phyloP scores from a whole-genome alignment of 2,113 vertebrate genomes.

The Neodontobutis hainanensis region DNA sequence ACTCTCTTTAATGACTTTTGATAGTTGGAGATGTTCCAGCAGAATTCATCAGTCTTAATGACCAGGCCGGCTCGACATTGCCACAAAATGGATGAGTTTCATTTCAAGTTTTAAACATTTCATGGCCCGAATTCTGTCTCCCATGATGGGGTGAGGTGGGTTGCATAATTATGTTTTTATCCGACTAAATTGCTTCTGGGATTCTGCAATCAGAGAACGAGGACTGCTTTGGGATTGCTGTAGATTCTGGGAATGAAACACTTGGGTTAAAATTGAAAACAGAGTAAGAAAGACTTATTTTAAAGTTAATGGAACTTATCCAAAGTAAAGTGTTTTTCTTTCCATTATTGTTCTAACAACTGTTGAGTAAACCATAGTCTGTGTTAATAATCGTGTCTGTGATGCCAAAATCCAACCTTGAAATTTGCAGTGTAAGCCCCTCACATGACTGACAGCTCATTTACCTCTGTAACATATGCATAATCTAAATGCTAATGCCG shows the following conservation, averaged over 20 bases:
- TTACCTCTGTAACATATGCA: not conserved
- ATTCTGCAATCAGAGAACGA: not conserved
- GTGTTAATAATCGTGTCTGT: not conserved
- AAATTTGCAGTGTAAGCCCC: not conserved
- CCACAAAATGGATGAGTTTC: conserved; percentile 21
- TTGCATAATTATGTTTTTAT: conserved; percentile 8
- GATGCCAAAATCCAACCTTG: not conserved
- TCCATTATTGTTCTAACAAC: too few relatives aligned
- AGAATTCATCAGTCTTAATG: conserved; percentile 37
- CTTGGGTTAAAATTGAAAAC: not conserved
- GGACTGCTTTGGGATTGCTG: not conserved
- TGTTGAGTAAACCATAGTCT: too few relatives aligned
- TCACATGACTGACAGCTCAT: conserved; percentile 4
- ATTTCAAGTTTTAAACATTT: conserved; percentile 9
- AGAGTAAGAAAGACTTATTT: too few relatives aligned
- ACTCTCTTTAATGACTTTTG: conserved; percentile 42
- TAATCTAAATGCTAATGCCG: conserved; percentile 4
- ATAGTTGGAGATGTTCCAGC: conserved; percentile 42
- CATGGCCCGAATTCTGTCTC: not conserved
- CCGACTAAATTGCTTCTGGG: conserved; percentile 2
- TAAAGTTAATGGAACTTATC: too few relatives aligned
- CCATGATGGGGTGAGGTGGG: not conserved
- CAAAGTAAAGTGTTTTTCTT: too few relatives aligned
- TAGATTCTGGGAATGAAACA: not conserved
- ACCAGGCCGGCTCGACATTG: not conserved